Base-by-base conservation (phyloP, 2,888 invertebrate species). In the Ophonus ardosiacus region DNA sequence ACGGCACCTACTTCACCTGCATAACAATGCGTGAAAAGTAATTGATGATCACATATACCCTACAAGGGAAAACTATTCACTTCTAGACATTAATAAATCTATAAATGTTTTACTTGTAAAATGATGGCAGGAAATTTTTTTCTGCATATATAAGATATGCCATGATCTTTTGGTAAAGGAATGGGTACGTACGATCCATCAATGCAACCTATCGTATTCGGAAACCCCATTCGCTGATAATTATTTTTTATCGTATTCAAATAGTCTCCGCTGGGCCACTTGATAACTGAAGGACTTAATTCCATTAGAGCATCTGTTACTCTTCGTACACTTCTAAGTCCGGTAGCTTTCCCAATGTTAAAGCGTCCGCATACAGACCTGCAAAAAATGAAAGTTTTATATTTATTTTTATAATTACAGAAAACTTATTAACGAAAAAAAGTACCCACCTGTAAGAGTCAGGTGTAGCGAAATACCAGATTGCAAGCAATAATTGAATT, bases 1-100 rank as follows among this genome's bases (percentile, higher is more conserved):
- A 81, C 76, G 10, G 86, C 85, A 8, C 86, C 84, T n/a, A 78
- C 79, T 56, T 86, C 79, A 15, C 85, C 84, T 7, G 83, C 84
- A 68, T 83, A 84, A 57, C 74, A 59, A 85, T 74, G 59, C 10
- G 83, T 76, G 57, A 85, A 84, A 17, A 84, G 10, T 10, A 21
- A 17, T 10, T 21, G 13, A 76, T 76, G 79, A 63, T 84, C 78
- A 78, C 84, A 85, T 63, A 84, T 79, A 56, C 38, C 79, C 57
- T 79, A 57, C 57, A 31, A 57, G 15, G 15, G 3, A 15, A 17
- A 2, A 57, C 7, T 15, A 57, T 15, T 57, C 7, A 57, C 7
- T 43, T 43, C 43, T 43, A 6, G 15, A 7, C 17, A 57, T 15
- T 57, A 57, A 57, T 43, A 43, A 43, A 15, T 57, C 7, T 57